A percentile compares a stretch with the other conserved stretches of the same genome.
phyloP scores from a whole-genome alignment of 2,888 invertebrate genomes.

The Drosophila atripex region DNA sequence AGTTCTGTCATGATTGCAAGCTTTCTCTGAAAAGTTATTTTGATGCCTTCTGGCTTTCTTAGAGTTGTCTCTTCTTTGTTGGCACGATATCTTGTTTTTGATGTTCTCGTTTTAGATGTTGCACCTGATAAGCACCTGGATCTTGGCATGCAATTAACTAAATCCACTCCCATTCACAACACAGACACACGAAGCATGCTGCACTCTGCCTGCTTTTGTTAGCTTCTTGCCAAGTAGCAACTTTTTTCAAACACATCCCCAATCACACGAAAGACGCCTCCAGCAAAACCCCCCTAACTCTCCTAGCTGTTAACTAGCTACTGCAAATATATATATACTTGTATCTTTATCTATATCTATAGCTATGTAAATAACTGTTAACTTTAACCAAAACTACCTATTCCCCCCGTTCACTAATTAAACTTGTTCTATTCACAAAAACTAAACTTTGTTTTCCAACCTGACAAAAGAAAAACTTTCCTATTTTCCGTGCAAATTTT shows the following conservation, averaged over 20 bases:
- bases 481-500: constrained; percentile 25
- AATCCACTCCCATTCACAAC: constrained; percentile 25
- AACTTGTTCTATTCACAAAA: constrained; percentile 18
- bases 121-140: constrained; percentile 25
- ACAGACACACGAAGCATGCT: constrained; percentile 35
- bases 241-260: constrained; percentile 24
- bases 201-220: constrained; percentile 46
- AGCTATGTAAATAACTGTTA: constrained; percentile 11
- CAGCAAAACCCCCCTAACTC: neutral
- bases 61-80: constrained; percentile 5
- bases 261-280: constrained; percentile 6
- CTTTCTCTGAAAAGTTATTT: neutral
- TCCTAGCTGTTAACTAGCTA: constrained; percentile 39
- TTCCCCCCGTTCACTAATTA: constrained; percentile 33
- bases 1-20: neutral
- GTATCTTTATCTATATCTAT: constrained; percentile 21
- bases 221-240: constrained; percentile 47
- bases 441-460: constrained; percentile 27
- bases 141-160: constrained; percentile 46
- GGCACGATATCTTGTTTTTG: constrained; percentile 20
- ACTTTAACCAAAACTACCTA: constrained; percentile 27
- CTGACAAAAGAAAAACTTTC: constrained; percentile 21
- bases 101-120: constrained; percentile 37
- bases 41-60: constrained; percentile 8
- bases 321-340: constrained; percentile 12